Conservation (phyloP, 2,888 invertebrate genomes). For the Toxonevra muliebris region DNA sequence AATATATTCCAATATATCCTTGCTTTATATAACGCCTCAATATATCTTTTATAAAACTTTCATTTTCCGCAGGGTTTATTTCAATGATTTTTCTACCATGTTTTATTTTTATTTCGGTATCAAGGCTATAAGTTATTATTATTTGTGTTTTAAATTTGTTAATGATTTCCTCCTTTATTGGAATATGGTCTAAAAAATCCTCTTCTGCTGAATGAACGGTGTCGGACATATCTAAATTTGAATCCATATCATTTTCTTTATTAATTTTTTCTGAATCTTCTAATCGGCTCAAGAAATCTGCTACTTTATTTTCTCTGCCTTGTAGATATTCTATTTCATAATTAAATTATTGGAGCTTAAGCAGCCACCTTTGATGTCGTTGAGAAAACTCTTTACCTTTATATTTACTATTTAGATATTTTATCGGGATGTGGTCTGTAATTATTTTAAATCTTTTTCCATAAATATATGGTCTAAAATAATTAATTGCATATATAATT, state of each 20-base stretch:
- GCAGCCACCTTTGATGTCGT: slow-evolving; percentile 28
- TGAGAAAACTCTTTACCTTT: slow-evolving; percentile 24
- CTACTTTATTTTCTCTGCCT: slow-evolving; percentile 14
- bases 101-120: not conserved
- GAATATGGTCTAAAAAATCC: slow-evolving; percentile 9
- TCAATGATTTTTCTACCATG: slow-evolving; percentile 2
- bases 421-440: slow-evolving; percentile 16
- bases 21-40: not conserved
- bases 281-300: slow-evolving; percentile 19
- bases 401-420: slow-evolving; percentile 28
- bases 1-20: too few species aligned
- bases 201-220: slow-evolving; percentile 23
- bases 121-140: slow-evolving; percentile 12
- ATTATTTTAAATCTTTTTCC: not conserved
- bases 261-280: slow-evolving; percentile 10
- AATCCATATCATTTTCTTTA: not conserved
- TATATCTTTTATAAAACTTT: not conserved
- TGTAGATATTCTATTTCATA: slow-evolving; percentile 2
- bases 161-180: slow-evolving; percentile 12
- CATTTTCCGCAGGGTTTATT: not conserved
- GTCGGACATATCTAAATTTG: slow-evolving; percentile 1
- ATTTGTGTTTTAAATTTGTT: slow-evolving; percentile 25
- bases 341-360: slow-evolving; percentile 8
- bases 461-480: too few species aligned
- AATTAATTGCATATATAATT: not conserved